phyloP scores from a whole-genome alignment of 2,797 vertebrate genomes.

The Cyprinella venusta region DNA sequence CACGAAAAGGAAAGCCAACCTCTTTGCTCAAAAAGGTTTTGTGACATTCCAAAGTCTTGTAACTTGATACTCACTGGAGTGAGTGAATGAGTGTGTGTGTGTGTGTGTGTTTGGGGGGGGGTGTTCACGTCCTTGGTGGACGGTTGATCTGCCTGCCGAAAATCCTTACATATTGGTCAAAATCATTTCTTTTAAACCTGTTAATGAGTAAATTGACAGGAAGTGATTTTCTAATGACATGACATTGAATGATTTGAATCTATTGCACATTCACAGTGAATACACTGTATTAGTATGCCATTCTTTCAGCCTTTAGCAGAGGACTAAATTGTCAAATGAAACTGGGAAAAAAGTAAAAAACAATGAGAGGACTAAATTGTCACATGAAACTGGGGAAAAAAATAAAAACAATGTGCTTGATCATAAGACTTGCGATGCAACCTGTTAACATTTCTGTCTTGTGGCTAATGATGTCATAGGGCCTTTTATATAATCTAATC shows the following conservation, averaged over 20 bases:
- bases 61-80: no score
- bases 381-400: conserved; percentile 40
- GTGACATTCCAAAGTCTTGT: no score
- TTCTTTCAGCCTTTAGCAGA: conserved; percentile 34
- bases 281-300: background rate
- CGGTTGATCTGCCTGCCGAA: no score
- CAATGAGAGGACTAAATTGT: no score
- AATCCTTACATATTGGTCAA: conserved; percentile 70
- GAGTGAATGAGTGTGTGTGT: no score
- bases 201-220: conserved; percentile 64
- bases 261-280: no score
- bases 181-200: conserved; percentile 70
- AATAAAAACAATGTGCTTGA: conserved; percentile 51
- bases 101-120: no score
- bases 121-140: no score
- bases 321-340: no score
- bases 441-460: conserved; percentile 28
- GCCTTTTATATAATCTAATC: conserved; percentile 13
- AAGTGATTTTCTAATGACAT: conserved; percentile 49
- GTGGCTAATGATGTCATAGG: conserved; percentile 16
- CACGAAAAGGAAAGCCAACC: no score
- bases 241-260: conserved; percentile 41
- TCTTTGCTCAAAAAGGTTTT: no score
- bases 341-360: no score
- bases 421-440: conserved; percentile 44